Evolutionary conservation across 2,113 vertebrate species (phyloP), one percentile per base, ranked within the genome.

Genomic region (Chloroceryle aenea): DNA sequence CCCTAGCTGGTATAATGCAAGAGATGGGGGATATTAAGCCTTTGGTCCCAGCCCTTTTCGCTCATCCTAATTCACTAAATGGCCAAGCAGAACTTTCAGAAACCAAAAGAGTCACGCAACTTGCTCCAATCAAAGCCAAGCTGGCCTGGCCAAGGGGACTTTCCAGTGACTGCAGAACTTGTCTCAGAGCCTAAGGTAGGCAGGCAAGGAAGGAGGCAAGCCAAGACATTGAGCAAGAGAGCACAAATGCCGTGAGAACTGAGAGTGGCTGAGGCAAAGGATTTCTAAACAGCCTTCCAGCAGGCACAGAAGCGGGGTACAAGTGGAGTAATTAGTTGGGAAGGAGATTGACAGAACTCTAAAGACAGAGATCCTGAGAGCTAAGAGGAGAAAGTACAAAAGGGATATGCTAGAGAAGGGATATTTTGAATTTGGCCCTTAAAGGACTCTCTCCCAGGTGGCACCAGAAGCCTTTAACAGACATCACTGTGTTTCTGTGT

Each of bases 191-290:
- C 47, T 18, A 67, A 80, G n/a, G 15, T 50, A 25, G 72, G 29
- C 34, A 80, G 38, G 38, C 8, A 0, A 53, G 38, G 55, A 63
- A 68, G 42, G 38, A 77, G 9, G 13, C 3, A 13, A 94, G 92
- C 95, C 93, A 93, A 96, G 40, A 10, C 34, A 59, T 93, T 94
- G 83, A 64, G 91, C 89, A 97, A 95, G 77, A 89, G 68, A 80
- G 43, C 14, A 3, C 4, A 93, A 89, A 89, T 87, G 74, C n/a
- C 34, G 0, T 92, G 93, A 94, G 93, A 96, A 88, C 34, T 55
- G 68, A 77, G 7, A 91, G 56, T 14, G 5, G 21, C 53, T 0
- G 0, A 64, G 25, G 34, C 26, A 84, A 53, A 92, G 34, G 42
- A 14, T 71, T 90, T 90, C 67, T 59, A 87, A 96, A 84, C 34